Evolutionary conservation across 2,888 invertebrate species (phyloP).

Genomic region (Chloromyia formosa): DNA sequence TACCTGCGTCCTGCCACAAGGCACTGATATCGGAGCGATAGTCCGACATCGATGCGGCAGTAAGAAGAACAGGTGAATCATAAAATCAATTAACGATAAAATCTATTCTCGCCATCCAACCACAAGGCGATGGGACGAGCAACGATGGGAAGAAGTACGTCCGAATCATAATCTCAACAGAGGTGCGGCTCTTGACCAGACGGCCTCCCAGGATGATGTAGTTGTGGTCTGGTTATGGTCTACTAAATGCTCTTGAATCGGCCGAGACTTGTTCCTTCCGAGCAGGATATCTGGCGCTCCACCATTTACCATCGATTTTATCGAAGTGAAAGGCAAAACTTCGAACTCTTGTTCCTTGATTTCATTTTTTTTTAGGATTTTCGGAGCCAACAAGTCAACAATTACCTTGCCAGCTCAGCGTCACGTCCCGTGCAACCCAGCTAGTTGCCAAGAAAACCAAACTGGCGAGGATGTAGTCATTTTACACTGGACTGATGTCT

Average conservation of each 20-base stretch:
- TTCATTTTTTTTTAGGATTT: constrained; percentile 28
- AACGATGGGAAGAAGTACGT: no score
- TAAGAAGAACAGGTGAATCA: constrained; percentile 32
- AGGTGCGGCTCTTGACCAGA: not conserved
- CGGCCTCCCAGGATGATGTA: not conserved
- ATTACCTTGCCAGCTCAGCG: constrained; percentile 28
- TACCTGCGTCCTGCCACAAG: not conserved
- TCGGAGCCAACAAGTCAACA: constrained; percentile 22
- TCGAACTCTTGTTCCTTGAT: no score
- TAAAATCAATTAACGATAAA: constrained; percentile 42
- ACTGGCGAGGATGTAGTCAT: not conserved
- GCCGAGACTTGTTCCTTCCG: constrained; percentile 18
- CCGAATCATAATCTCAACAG: not conserved
- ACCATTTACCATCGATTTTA: constrained; percentile 19
- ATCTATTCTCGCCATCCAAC: constrained; percentile 10
- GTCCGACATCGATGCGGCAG: not conserved
- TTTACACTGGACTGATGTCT: not conserved
- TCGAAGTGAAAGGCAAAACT: not conserved
- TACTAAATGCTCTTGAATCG: not conserved
- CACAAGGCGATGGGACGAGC: not conserved
- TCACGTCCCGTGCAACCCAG: constrained; percentile 17
- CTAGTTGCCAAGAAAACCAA: not conserved
- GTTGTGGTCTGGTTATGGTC: constrained; percentile 28
- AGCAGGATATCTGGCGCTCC: not conserved
- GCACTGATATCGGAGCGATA: not conserved